A percentile compares a stretch with the other conserved stretches of the same genome.
Evolutionary conservation across 2,113 vertebrate genomes (phyloP).

Genomic region (Ivindomyrus marchei): DNA sequence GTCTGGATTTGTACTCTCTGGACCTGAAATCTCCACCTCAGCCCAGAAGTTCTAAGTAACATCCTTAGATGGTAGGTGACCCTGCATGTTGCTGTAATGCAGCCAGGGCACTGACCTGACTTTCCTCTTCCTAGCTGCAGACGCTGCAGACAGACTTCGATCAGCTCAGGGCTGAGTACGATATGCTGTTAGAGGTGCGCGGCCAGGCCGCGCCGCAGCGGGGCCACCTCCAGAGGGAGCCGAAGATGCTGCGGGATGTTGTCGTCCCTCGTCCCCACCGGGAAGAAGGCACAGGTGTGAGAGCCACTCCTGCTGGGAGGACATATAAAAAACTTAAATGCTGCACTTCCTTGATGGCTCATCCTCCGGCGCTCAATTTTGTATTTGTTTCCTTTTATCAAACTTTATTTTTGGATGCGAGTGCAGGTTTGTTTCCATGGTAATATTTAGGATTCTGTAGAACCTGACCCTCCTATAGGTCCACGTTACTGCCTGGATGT

Average conservation of each 20-base stretch:
- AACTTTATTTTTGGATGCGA: neutral
- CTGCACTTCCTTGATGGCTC: neutral
- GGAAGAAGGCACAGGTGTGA: constrained; percentile 58
- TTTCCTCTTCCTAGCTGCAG: constrained; percentile 49
- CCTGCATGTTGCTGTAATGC: neutral
- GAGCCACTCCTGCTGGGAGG: neutral
- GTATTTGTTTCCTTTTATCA: neutral
- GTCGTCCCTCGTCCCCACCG: constrained; percentile 49
- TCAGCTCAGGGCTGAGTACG: constrained; percentile 58
- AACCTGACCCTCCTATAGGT: neutral
- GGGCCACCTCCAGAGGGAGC: constrained; percentile 38
- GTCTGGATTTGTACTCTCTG: no score
- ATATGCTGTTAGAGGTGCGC: constrained; percentile 63
- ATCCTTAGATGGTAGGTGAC: neutral
- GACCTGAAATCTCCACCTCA: no score
- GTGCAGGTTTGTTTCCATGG: neutral
- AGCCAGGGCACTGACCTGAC: neutral
- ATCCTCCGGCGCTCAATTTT: neutral
- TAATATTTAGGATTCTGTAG: neutral
- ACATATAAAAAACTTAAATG: no score
- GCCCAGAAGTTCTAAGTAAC: neutral
- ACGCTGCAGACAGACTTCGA: constrained; percentile 58
- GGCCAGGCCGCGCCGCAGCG: constrained; percentile 43
- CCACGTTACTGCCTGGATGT: neutral
- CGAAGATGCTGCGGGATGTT: constrained; percentile 44